Conservation (phyloP, 1,140 invertebrate genomes). For the Geopemphigus sp. region DNA sequence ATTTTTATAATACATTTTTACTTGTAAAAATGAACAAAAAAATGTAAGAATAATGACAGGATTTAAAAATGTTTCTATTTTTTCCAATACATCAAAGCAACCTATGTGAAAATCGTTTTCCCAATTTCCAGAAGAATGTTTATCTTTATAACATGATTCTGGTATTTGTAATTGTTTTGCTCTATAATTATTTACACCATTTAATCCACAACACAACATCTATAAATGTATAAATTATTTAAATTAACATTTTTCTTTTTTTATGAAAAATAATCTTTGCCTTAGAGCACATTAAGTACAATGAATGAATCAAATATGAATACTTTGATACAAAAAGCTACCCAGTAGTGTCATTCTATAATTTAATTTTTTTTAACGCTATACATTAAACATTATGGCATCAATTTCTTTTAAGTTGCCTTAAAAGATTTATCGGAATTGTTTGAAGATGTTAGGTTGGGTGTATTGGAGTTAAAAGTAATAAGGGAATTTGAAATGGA, state of each 20-base stretch:
- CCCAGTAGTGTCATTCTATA: too few relatives aligned
- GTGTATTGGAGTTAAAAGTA: too few relatives aligned
- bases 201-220: conserved; percentile 30
- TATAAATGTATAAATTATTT: background rate
- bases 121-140: background rate
- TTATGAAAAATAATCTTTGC: too few relatives aligned
- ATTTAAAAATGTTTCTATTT: conserved; percentile 24
- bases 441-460: too few relatives aligned
- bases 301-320: too few relatives aligned
- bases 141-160: background rate
- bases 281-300: too few relatives aligned
- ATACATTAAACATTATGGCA: too few relatives aligned
- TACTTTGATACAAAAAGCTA: too few relatives aligned
- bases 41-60: conserved; percentile 22
- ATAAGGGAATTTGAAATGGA: too few relatives aligned
- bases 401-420: too few relatives aligned
- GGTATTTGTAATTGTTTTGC: conserved; percentile 21
- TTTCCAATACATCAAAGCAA: conserved; percentile 26
- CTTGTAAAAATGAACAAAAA: conserved; percentile 41
- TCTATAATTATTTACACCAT: conserved; percentile 24
- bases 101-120: background rate
- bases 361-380: too few relatives aligned
- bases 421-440: too few relatives aligned
- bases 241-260: background rate
- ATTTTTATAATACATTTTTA: background rate